Evolutionary conservation across 2,797 vertebrate genomes (phyloP).

Genomic region (Cephalopachus bancanus): DNA sequence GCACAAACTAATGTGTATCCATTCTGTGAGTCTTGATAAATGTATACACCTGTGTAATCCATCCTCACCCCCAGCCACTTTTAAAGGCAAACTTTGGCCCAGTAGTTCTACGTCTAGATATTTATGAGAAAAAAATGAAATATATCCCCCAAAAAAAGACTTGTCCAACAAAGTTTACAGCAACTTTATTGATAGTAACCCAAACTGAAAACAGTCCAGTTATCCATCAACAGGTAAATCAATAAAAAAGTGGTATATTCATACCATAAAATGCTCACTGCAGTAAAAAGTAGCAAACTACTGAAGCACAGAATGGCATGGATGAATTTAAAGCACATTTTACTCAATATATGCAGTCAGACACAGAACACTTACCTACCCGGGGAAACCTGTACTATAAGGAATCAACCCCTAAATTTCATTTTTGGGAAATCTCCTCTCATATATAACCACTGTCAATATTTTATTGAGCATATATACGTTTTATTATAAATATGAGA

Average conservation of each 20-base stretch:
- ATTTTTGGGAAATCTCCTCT: too few species aligned
- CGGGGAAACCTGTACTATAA: too few species aligned
- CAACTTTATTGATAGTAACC: not conserved
- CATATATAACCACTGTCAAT: not conserved
- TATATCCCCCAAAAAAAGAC: not conserved
- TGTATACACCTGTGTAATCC: not conserved
- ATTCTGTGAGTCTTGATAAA: not conserved
- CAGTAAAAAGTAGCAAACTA: not conserved
- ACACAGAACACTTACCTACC: not conserved
- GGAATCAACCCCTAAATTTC: too few species aligned
- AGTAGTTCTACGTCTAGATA: not conserved
- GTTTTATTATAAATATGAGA: not conserved
- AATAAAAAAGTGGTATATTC: not conserved
- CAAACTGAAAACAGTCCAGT: not conserved
- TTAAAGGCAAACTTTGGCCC: not conserved
- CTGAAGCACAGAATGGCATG: not conserved
- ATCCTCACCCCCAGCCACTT: not conserved
- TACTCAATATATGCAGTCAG: not conserved
- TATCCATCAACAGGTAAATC: constrained; percentile 33
- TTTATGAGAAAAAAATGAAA: constrained; percentile 21
- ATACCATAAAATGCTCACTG: not conserved
- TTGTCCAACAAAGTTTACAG: constrained; percentile 9
- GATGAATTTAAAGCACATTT: not conserved
- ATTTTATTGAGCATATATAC: not conserved
- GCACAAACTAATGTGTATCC: not conserved